A percentile compares a stretch with the other conserved stretches of the same genome.
These are phyloP conservation scores for Oreochromis grahami DNA, from an alignment of 2,797 vertebrate species.

Conservation along the genomic window DNA sequence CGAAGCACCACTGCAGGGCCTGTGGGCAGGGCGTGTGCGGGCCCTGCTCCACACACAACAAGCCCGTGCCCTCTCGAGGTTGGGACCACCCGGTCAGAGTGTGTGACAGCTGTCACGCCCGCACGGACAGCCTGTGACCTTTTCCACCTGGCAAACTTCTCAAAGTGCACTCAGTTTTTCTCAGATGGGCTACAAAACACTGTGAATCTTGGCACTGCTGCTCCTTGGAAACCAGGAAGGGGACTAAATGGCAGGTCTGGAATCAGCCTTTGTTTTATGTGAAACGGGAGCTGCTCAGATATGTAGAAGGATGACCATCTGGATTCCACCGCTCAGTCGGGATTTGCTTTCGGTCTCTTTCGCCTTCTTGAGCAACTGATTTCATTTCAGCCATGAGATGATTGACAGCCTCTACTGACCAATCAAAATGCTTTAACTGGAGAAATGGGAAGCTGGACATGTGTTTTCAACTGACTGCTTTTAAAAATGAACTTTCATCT, in stretches of 20 bases:
- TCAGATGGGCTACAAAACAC: neutral
- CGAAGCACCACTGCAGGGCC: conserved; percentile 84
- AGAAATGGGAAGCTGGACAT: neutral
- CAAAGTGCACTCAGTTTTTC: conserved; percentile 2
- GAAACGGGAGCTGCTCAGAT: neutral
- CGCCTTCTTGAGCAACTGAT: neutral
- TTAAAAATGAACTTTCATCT: neutral
- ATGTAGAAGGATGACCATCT: neutral
- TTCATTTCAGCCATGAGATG: neutral
- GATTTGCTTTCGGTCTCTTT: neutral
- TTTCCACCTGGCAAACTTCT: neutral
- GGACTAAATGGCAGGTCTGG: neutral
- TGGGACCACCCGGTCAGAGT: conserved; percentile 86
- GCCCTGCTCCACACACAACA: conserved; percentile 71
- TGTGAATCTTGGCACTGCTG: conserved; percentile 6
- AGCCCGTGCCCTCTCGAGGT: conserved; percentile 78
- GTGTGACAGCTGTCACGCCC: conserved; percentile 71
- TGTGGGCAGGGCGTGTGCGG: conserved; percentile 83
- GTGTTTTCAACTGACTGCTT: neutral
- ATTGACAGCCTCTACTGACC: neutral
- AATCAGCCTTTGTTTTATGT: neutral
- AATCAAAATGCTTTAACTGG: neutral
- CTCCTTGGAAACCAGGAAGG: neutral
- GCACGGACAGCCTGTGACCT: conserved; percentile 61
- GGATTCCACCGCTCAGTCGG: neutral